Conservation (phyloP, 2,888 invertebrate genomes). For the Epinotia ramella region DNA sequence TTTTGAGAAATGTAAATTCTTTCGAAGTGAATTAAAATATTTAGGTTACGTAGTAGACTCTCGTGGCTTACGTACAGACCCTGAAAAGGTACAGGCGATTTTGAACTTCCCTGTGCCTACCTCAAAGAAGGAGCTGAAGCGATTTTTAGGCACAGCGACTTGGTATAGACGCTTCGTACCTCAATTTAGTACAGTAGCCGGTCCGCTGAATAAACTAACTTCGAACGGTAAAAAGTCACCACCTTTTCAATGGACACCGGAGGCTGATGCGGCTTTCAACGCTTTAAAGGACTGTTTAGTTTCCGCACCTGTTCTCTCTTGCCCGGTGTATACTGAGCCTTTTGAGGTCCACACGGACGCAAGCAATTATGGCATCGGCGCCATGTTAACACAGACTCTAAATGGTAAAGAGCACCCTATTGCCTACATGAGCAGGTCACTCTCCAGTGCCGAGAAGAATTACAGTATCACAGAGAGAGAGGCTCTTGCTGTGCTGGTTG, state of each 20-base stretch:
- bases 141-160: no score
- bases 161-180: no score
- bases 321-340: slow-evolving; percentile 47
- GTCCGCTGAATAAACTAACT: no score
- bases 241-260: neutral
- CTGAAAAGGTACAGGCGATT: no score
- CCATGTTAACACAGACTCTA: slow-evolving; percentile 36
- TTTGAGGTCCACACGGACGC: slow-evolving; percentile 51
- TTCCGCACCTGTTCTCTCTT: slow-evolving; percentile 48
- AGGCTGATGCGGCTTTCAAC: slow-evolving; percentile 47
- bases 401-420: slow-evolving; percentile 40
- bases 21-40: no score
- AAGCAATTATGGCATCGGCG: slow-evolving; percentile 44
- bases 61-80: no score
- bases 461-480: slow-evolving; percentile 48
- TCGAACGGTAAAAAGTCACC: neutral
- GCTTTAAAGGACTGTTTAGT: slow-evolving; percentile 44
- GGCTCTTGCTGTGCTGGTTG: slow-evolving; percentile 41
- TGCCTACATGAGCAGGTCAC: slow-evolving; percentile 43
- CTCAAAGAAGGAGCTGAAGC: no score
- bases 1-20: no score
- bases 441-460: slow-evolving; percentile 42
- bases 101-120: no score
- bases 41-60: no score
- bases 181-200: no score